phyloP scores from a whole-genome alignment of 2,797 vertebrate genomes.

The Tapirus indicus region DNA sequence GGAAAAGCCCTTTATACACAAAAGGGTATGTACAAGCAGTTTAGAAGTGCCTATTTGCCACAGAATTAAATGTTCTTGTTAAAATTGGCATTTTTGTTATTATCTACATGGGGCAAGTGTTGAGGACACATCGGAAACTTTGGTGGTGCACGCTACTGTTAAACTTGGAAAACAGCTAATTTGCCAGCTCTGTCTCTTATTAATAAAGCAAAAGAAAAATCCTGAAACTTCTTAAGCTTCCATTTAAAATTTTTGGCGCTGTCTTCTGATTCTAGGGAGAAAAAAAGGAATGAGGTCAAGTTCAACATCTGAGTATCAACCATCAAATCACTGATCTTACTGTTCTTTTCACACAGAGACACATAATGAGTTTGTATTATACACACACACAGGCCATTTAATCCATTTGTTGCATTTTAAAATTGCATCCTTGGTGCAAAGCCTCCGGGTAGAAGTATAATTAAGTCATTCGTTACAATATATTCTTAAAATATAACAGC shows the following conservation, averaged over 20 bases:
- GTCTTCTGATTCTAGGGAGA: neutral
- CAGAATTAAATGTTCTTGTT: neutral
- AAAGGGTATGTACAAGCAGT: neutral
- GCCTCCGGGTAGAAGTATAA: neutral
- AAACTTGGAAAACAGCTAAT: neutral
- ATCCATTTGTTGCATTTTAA: constrained; percentile 2
- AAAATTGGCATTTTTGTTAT: neutral
- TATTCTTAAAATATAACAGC: constrained; percentile 30
- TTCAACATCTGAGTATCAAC: neutral
- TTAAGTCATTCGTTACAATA: constrained; percentile 54
- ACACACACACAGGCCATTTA: neutral
- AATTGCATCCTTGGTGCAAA: neutral
- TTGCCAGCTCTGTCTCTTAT: neutral
- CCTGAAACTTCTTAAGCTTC: neutral
- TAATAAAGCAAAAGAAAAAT: neutral
- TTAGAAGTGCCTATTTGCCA: neutral
- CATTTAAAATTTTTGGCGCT: neutral
- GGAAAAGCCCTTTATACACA: neutral
- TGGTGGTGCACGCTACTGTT: neutral
- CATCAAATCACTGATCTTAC: neutral
- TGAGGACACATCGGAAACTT: neutral
- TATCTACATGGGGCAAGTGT: neutral
- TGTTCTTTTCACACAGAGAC: neutral
- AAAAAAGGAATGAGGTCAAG: neutral
- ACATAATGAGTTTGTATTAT: neutral